A percentile compares a stretch with the other conserved stretches of the same genome.
Conservation (phyloP, 2,888 invertebrate genomes). For the Bembecia ichneumoniformis region DNA sequence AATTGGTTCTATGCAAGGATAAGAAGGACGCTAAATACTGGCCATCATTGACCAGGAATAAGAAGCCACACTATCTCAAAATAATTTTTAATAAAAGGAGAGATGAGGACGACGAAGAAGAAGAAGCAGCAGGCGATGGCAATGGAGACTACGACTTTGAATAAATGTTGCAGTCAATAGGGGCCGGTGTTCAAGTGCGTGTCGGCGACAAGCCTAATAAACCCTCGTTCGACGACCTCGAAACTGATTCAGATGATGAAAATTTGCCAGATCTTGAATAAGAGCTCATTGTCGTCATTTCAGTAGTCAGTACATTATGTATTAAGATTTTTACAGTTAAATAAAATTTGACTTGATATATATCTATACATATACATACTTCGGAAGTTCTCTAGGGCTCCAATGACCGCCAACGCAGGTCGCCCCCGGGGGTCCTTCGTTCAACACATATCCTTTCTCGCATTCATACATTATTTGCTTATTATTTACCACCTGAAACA, state of each 20-base stretch:
- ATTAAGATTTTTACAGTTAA: conserved; percentile 68
- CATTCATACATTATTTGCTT: conserved; percentile 97
- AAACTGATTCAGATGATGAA: conserved; percentile 86
- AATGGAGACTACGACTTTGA: conserved; percentile 73
- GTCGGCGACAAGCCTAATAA: conserved; percentile 69
- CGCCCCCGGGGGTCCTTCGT: conserved; percentile 91
- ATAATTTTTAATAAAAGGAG: conserved; percentile 98
- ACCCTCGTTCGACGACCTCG: conserved; percentile 83
- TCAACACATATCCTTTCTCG: conserved; percentile 89
- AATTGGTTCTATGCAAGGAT: conserved; percentile 82
- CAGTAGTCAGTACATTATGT: conserved; percentile 46
- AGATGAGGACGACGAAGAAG: conserved; percentile 95
- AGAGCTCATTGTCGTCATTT: conserved; percentile 22
- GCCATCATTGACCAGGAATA: conserved; percentile 89
- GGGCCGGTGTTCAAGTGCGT: conserved; percentile 53
- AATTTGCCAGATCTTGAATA: conserved; percentile 83
- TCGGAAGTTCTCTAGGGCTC: conserved; percentile 90
- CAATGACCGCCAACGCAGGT: conserved; percentile 95
- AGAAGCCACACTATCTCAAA: conserved; percentile 95
- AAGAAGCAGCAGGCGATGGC: conserved; percentile 50
- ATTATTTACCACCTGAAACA: conserved; percentile 80
- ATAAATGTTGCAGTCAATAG: conserved; percentile 84
- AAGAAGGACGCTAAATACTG: conserved; percentile 84
- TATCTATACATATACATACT: conserved; percentile 44
- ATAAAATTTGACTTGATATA: conserved; percentile 35